Evolutionary conservation across 1,140 invertebrate species (phyloP).

Genomic region (Conus ventricosus): DNA sequence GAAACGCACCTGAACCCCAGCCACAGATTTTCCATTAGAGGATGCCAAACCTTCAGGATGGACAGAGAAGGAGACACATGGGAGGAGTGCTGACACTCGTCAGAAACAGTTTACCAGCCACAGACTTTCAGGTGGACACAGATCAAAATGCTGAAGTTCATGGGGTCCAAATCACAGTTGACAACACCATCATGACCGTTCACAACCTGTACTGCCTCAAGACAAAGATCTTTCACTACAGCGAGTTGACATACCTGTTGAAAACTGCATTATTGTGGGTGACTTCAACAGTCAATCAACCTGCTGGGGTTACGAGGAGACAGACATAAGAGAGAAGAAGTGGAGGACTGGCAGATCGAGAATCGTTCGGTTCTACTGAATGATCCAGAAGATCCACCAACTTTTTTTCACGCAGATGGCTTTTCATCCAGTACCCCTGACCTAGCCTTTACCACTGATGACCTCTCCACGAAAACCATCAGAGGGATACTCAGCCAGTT

Average conservation of each 20-base stretch:
- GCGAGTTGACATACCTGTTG: not conserved
- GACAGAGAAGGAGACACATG: slow-evolving; percentile 26
- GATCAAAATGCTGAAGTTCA: not conserved
- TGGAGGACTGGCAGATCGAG: slow-evolving; percentile 28
- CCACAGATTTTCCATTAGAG: not conserved
- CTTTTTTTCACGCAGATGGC: slow-evolving; percentile 37
- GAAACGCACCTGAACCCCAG: slow-evolving; percentile 18
- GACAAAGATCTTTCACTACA: slow-evolving; percentile 1
- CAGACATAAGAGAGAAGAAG: slow-evolving; percentile 23
- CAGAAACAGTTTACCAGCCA: not conserved
- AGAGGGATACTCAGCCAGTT: slow-evolving; percentile 11
- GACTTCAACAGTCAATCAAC: slow-evolving; percentile 38
- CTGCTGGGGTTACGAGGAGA: slow-evolving; percentile 25
- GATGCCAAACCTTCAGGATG: not conserved
- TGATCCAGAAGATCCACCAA: slow-evolving; percentile 20
- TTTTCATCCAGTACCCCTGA: slow-evolving; percentile 33
- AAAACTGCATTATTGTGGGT: slow-evolving; percentile 23
- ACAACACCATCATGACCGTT: not conserved
- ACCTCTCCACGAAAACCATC: not conserved
- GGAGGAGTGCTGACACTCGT: slow-evolving; percentile 24
- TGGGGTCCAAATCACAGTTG: not conserved
- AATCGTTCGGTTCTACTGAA: slow-evolving; percentile 27
- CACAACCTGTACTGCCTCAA: not conserved
- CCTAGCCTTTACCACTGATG: slow-evolving; percentile 14
- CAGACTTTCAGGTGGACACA: not conserved